Evolutionary conservation across 2,888 invertebrate genomes (phyloP).

Genomic region (Sceliomorpha sp.): DNA sequence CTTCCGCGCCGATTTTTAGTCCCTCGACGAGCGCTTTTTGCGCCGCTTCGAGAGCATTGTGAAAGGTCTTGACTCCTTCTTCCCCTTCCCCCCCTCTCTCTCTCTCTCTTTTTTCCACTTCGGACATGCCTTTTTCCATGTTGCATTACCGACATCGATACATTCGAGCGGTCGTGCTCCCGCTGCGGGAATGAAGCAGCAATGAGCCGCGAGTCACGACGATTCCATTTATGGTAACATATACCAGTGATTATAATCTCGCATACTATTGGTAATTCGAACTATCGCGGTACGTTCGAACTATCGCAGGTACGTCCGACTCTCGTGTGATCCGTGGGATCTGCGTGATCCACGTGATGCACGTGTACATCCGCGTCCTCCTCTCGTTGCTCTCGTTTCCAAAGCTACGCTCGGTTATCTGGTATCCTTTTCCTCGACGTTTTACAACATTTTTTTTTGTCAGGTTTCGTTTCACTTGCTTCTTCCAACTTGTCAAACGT

Average conservation of each 20-base stretch:
- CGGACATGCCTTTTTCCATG: conserved; percentile 20
- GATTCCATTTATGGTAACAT: conserved; percentile 57
- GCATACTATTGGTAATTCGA: conserved; percentile 51
- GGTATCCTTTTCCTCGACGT: too few species aligned
- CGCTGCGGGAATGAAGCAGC: conserved; percentile 44
- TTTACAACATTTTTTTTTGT: too few species aligned
- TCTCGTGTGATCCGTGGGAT: conserved; percentile 1
- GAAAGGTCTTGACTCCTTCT: conserved; percentile 3
- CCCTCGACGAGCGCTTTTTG: too few species aligned
- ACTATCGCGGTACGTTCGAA: conserved; percentile 12
- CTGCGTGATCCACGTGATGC: conserved; percentile 16
- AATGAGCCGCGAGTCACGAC: conserved; percentile 58
- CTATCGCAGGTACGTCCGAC: conserved; percentile 5
- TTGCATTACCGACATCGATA: conserved; percentile 47
- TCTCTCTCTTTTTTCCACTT: conserved; percentile 12
- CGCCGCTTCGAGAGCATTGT: too few species aligned
- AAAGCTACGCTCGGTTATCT: too few species aligned
- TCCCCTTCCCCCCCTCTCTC: conserved; percentile 14
- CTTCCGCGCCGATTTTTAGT: conserved; percentile 25
- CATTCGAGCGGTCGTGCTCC: conserved; percentile 24
- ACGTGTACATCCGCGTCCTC: too few species aligned
- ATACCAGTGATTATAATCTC: conserved; percentile 59
- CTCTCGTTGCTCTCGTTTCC: too few species aligned
- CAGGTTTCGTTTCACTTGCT: too few species aligned
- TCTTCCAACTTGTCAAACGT: too few species aligned